Base-by-base conservation (phyloP, 2,888 invertebrate species). In the Atethmia centrago region DNA sequence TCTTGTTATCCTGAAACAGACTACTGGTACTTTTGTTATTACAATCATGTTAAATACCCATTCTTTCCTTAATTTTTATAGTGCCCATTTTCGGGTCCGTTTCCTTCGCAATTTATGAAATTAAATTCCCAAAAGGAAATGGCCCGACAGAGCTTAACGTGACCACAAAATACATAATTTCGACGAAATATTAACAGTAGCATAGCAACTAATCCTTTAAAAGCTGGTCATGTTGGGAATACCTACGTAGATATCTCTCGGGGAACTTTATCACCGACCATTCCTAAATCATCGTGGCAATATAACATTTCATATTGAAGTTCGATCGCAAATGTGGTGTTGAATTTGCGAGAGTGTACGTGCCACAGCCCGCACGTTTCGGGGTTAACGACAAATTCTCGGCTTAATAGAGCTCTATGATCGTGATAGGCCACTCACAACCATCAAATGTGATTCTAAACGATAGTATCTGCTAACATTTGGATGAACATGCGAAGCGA, bases 331-430 rank as follows among this genome's bases (percentile, higher is more conserved):
- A 85, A 84, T 85, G 75, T 80, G 73, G 65, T 79, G 79, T 70
- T 72, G 77, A 77, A 87, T 79, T 85, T 77, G 81, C 66, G 65
- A 75, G 62, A 64, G 53, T 59, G 82, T 82, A 86, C 83, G 84
- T 87, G 86, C 65, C 65, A 53, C 68, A 66, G 56, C 67, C 69
- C 58, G 9, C 80, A 80, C 82, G 79, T 77, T 74, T 73, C 36
- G 74, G 79, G 80, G 73, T 83, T 82, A 83, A 82, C 79, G 82
- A 82, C 76, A 80, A 82, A 84, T 87, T 80, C 73, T 55, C 78
- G 51, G 58, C 49, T 82, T 80, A 83, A 87, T 80, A 74, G 83
- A 77, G 79, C 74, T 61, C 83, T 74, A 71, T 69, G 83, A 80
- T 79, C 71, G 77, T 77, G 76, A 81, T 82, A 85, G 67, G 65